Evolutionary conservation across 1,140 invertebrate species (phyloP).

Genomic region (Mya arenaria): DNA sequence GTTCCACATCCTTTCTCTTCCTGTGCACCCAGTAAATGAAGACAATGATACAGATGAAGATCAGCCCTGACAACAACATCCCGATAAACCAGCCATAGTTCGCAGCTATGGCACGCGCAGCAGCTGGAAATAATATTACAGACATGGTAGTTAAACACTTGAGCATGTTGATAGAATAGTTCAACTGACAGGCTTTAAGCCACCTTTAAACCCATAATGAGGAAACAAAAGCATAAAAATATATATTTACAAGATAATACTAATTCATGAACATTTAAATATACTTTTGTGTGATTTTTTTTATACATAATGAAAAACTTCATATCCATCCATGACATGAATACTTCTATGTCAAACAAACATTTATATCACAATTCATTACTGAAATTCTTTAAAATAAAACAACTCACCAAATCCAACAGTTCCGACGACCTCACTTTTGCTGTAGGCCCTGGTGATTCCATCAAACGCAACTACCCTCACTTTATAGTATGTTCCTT

Average conservation of each 20-base stretch:
- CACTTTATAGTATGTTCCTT: constrained; percentile 93
- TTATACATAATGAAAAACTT: neutral
- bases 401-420: constrained; percentile 67
- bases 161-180: neutral
- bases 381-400: too few relatives aligned
- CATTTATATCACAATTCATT: too few relatives aligned
- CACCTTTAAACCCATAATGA: neutral
- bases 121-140: constrained; percentile 57
- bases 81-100: constrained; percentile 97
- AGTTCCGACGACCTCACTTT: constrained; percentile 63
- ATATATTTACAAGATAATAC: neutral
- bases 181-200: neutral
- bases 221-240: neutral
- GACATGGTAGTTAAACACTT: neutral
- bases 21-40: constrained; percentile 87
- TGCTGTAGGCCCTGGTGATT: constrained; percentile 77
- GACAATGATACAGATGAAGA: constrained; percentile 94
- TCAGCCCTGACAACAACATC: constrained; percentile 96
- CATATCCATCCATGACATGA: too few relatives aligned
- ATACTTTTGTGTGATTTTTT: neutral
- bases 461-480: constrained; percentile 96
- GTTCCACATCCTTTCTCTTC: constrained; percentile 29
- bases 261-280: neutral
- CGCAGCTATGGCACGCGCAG: constrained; percentile 84
- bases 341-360: too few relatives aligned